Conservation (phyloP, 1,140 invertebrate species). For the Pissodes strobi region DNA sequence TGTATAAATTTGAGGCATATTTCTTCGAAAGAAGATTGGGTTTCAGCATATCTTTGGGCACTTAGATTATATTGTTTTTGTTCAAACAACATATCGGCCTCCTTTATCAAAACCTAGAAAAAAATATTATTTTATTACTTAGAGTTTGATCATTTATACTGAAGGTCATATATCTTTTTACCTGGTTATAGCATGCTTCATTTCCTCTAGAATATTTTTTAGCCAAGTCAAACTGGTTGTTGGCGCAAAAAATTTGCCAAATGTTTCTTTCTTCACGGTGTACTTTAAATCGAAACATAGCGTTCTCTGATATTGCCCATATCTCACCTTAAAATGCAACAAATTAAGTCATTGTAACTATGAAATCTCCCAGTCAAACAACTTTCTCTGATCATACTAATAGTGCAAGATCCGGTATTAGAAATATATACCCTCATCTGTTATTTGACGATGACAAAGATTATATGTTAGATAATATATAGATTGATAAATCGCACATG, state of each 20-base stretch:
- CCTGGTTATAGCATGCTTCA: constrained; percentile 75
- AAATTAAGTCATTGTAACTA: background rate
- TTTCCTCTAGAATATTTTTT: constrained; percentile 80
- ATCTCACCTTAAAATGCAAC: constrained; percentile 61
- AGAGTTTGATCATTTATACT: background rate
- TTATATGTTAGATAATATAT: too few relatives aligned
- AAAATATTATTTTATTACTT: background rate
- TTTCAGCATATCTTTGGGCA: constrained; percentile 86
- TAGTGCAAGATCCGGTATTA: too few relatives aligned
- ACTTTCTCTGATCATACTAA: too few relatives aligned
- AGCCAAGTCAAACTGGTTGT: constrained; percentile 85
- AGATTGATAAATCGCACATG: too few relatives aligned
- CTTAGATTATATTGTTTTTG: constrained; percentile 81
- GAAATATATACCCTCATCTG: too few relatives aligned
- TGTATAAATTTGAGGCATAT: constrained; percentile 91
- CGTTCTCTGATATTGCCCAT: constrained; percentile 83
- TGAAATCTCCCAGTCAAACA: too few relatives aligned
- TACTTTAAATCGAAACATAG: constrained; percentile 86
- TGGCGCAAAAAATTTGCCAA: constrained; percentile 87
- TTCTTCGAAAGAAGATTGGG: constrained; percentile 91
- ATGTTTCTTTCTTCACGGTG: constrained; percentile 84
- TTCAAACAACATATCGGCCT: constrained; percentile 86
- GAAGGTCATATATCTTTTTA: background rate
- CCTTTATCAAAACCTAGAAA: constrained; percentile 83
- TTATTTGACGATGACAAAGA: too few relatives aligned